Base-by-base conservation (phyloP, 2,888 invertebrate species). In the Buathra laborator region DNA sequence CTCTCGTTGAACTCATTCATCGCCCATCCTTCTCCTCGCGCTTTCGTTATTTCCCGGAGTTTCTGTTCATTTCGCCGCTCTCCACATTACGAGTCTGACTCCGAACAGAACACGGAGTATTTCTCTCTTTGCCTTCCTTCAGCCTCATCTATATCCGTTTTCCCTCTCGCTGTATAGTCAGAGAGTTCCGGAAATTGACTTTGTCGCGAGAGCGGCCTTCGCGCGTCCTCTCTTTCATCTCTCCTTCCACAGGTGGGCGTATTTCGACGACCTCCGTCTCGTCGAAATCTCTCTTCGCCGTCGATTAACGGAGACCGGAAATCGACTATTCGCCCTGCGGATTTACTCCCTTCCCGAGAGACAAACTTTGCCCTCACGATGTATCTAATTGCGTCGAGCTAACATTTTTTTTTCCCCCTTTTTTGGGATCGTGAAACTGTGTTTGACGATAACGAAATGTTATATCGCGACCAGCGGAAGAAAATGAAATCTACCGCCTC, bases 171-270 rank as follows among this genome's bases (percentile, higher is more conserved):
- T 70, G 19, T 53, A 19, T 56, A 48, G 32, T 62, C 82, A 64
- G 24, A 44, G 66, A 44, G 66, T 86, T 85, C 81, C 86, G 86
- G 87, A 87, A 87, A 87, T 87, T 86, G 86, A 87, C 86, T 87
- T 87, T 87, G 86, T 87, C 84, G 84, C 76, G 71, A 74, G 81
- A 85, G 64, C 75, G 72, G 62, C 56, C 48, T 84, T 64, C 68
- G 43, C 19, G 51, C 44, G 72, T 77, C 53, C 72, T 75, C 64
- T 53, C 56, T 19, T 77, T 70, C 51, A 16, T 53, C 82, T 56
- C 75, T 66, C 80, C 76, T 83, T 81, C 81, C 84, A 79, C 77
- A 78, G 76, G 84, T 83, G 83, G 85, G 81, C 81, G 85, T 85
- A 48, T 64, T 37, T 46, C 56, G 16, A 29, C 82, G 82, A 82